These are phyloP conservation scores for Forbesichthys agassizii DNA, from an alignment of 2,113 vertebrate genomes.

Conservation along the genomic window DNA sequence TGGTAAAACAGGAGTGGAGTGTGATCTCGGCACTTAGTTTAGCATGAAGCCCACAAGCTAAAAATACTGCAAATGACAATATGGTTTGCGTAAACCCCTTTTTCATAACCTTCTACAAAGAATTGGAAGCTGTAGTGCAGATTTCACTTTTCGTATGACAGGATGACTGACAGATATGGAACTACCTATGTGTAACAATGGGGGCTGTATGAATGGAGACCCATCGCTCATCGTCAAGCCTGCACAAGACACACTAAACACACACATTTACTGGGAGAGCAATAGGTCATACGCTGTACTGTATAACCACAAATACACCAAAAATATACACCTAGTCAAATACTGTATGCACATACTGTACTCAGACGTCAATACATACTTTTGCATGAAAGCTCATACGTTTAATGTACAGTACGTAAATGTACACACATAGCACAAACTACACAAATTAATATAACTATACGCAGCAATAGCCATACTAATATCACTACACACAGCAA, in stretches of 20 bases:
- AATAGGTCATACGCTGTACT: conserved; percentile 24
- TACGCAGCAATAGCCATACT: conserved; percentile 8
- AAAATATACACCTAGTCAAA: neutral
- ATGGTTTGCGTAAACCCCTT: too few species aligned
- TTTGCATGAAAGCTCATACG: conserved; percentile 3
- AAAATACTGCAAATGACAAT: too few species aligned
- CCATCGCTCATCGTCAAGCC: conserved; percentile 59
- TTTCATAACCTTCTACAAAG: conserved; percentile 12
- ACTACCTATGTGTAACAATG: conserved; percentile 30
- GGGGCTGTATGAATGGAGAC: conserved; percentile 43
- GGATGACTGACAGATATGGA: conserved; percentile 48
- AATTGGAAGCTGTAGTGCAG: neutral
- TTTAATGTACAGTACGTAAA: conserved; percentile 17
- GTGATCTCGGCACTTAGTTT: too few species aligned
- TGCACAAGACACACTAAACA: conserved; percentile 10
- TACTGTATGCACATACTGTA: neutral
- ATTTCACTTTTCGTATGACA: neutral
- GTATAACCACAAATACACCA: neutral
- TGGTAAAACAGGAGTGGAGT: too few species aligned
- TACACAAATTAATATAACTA: neutral
- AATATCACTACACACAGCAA: conserved; percentile 3
- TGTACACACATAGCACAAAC: conserved; percentile 29
- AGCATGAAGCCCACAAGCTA: too few species aligned
- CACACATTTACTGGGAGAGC: neutral
- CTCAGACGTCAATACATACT: neutral